Conservation (phyloP, 2,113 vertebrate genomes). For the Urocynchramus pylzowi region DNA sequence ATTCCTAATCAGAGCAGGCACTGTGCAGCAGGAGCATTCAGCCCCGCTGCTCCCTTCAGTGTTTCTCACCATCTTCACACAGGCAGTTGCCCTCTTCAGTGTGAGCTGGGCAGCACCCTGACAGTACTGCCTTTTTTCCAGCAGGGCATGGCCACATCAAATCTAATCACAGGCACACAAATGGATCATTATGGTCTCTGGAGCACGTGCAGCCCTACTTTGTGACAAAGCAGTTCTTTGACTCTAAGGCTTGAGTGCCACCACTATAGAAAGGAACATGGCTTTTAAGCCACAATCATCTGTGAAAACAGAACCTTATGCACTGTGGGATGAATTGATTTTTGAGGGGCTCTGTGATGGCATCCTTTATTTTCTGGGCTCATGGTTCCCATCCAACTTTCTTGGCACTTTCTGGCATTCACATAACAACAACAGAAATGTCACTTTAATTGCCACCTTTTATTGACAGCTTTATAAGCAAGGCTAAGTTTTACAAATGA, state of each 20-base stretch:
- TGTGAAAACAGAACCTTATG: background rate
- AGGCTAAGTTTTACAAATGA: background rate
- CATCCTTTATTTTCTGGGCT: background rate
- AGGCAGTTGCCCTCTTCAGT: background rate
- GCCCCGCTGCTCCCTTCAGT: background rate
- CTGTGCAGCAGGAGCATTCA: background rate
- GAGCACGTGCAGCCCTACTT: background rate
- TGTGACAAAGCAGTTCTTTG: background rate
- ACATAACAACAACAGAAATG: background rate
- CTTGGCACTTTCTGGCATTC: background rate
- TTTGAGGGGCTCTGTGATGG: background rate
- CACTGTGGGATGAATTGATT: background rate
- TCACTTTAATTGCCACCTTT: background rate
- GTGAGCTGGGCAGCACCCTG: background rate
- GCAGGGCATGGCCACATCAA: background rate
- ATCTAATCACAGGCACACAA: background rate
- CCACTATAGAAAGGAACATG: background rate
- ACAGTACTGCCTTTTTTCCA: background rate
- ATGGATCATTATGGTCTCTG: background rate
- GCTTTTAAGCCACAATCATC: background rate
- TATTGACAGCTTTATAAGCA: background rate
- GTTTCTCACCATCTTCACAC: background rate
- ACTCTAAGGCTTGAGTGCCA: background rate
- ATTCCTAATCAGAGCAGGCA: background rate
- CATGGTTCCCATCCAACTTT: background rate